These are phyloP conservation scores for Epizoanthus illoricatus DNA, from an alignment of 92 coral and sea anemone genomes.

Conservation along the genomic window DNA sequence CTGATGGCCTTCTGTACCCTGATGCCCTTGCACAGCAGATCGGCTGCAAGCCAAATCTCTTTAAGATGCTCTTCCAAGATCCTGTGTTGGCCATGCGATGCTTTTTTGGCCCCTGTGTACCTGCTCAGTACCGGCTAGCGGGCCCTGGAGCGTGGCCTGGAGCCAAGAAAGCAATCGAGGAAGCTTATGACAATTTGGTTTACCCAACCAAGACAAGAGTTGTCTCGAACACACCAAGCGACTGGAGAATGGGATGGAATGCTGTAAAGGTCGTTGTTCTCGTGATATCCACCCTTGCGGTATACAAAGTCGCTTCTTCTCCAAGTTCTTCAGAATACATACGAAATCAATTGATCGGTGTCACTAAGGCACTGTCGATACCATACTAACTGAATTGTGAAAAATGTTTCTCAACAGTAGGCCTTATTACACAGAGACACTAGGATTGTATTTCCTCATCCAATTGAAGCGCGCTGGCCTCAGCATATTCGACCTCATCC, in stretches of 20 bases:
- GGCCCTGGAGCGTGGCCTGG: constrained; percentile 49
- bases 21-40: constrained; percentile 46
- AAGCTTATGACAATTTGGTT: constrained; percentile 25
- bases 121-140: constrained; percentile 46
- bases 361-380: too few species aligned
- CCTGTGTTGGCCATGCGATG: constrained; percentile 38
- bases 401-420: too few species aligned
- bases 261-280: not conserved
- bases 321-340: not conserved
- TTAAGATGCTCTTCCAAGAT: constrained; percentile 38
- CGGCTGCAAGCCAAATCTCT: constrained; percentile 45
- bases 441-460: too few species aligned
- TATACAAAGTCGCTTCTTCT: not conserved
- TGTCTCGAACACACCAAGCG: not conserved
- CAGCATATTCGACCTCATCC: too few species aligned
- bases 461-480: too few species aligned
- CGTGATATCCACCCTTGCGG: not conserved
- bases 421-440: too few species aligned
- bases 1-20: constrained; percentile 26
- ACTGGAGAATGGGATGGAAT: not conserved
- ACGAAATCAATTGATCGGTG: too few species aligned
- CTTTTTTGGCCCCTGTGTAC: constrained; percentile 47
- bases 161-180: constrained; percentile 45
- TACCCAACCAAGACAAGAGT: constrained; percentile 46
- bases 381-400: too few species aligned